These are phyloP conservation scores for Lepidonotus clava DNA, from an alignment of 2,888 invertebrate genomes.

Conservation along the genomic window DNA sequence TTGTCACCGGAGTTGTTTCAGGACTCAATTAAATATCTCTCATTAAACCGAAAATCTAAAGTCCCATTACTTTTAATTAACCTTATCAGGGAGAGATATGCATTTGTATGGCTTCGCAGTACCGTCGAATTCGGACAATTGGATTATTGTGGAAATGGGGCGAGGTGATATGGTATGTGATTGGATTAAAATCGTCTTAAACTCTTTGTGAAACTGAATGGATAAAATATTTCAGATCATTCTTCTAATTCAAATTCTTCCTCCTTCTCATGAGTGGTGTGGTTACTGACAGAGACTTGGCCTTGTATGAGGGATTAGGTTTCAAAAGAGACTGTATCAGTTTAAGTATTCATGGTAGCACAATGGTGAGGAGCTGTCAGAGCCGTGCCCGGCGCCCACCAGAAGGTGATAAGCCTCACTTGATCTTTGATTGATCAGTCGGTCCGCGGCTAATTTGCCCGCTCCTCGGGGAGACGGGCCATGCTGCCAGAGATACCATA, in stretches of 20 bases:
- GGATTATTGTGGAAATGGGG: background rate
- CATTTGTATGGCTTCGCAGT: background rate
- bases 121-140: background rate
- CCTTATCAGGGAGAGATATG: background rate
- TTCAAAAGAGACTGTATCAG: background rate
- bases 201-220: background rate
- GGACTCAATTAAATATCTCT: constrained; percentile 19
- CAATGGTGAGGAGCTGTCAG: constrained; percentile 4
- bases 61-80: constrained; percentile 44
- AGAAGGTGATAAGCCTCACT: background rate
- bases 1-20: background rate
- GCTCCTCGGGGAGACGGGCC: background rate
- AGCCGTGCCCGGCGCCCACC: background rate
- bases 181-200: background rate
- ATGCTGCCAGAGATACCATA: background rate
- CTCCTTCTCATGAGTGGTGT: background rate
- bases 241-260: no score
- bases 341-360: constrained; percentile 40
- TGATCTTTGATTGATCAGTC: constrained; percentile 37
- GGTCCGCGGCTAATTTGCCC: constrained; percentile 15
- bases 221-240: background rate
- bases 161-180: background rate
- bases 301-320: background rate
- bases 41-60: constrained; percentile 18
- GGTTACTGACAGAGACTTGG: background rate